Base-by-base conservation (phyloP, 2,113 vertebrate genomes). In the Puntigrus tetrazona region DNA sequence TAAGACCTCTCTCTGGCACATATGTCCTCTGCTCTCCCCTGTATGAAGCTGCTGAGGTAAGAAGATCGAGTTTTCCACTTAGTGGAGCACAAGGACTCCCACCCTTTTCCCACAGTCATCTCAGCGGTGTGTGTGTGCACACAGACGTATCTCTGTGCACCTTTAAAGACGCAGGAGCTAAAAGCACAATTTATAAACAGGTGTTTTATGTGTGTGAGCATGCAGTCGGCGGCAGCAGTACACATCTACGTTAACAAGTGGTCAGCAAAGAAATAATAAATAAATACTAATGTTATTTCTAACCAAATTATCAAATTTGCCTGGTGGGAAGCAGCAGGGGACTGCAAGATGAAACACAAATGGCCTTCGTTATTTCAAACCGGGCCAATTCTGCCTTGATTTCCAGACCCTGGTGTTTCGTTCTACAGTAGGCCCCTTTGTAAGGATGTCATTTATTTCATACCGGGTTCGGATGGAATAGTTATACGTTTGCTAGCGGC, bases 11-110 rank as follows among this genome's bases (percentile, higher is more conserved):
- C 86, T 82, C 83, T 82, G 82, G 91, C 91, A 93, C 88, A 89
- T 87, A 94, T 80, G 87, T 94, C 91, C 91, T 90, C 88, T 84
- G 89, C 76, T 82, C 75, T 88, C 81, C 79, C 91, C 90, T 90
- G 88, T 92, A 91, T 88, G 89, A 92, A 94, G 91, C 90, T 93
- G 94, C 93, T 94, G 91, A 96, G 92, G 90, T 94, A 94, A 93
- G 92, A 94, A 94, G 93, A 95, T 94, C 89, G 90, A 84, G 91
- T 95, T 96, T 95, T 95, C 94, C 91, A 94, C 92, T 92, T 92
- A 89, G 86, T 81, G 91, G 90, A 95, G 94, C 94, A 90, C 87
- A 88, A 90, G 81, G 82, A 82, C 81, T 92, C 91, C 91, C 88
- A 87, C 89, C 90, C 91, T 89, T 91, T 81, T 92, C 93, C 89